phyloP scores from a whole-genome alignment of 2,888 invertebrate genomes.

The Dermolepida albohirtum region DNA sequence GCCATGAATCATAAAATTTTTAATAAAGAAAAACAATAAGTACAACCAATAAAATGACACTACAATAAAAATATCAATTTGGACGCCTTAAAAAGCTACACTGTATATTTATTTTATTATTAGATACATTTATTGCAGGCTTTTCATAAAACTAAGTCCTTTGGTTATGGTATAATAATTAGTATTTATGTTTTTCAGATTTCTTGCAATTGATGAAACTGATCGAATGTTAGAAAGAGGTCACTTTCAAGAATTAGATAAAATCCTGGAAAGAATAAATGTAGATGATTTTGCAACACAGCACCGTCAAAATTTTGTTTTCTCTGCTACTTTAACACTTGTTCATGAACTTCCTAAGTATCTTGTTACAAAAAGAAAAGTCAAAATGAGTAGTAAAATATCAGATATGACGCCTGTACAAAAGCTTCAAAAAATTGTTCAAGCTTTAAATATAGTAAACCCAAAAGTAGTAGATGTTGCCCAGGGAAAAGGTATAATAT shows the following conservation, averaged over 20 bases:
- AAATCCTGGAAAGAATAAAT: slow-evolving; percentile 85
- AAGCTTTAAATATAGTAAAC: slow-evolving; percentile 85
- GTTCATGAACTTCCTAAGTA: slow-evolving; percentile 87
- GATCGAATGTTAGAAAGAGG: slow-evolving; percentile 98
- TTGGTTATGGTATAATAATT: no score
- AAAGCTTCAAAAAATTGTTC: slow-evolving; percentile 81
- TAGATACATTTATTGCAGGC: no score
- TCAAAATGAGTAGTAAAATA: slow-evolving; percentile 69
- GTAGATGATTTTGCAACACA: slow-evolving; percentile 71
- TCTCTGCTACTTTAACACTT: slow-evolving; percentile 96
- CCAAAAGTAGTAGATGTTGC: slow-evolving; percentile 96
- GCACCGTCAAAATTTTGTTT: slow-evolving; percentile 91
- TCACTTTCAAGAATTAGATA: slow-evolving; percentile 92
- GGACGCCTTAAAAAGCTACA: no score
- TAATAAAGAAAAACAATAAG: no score
- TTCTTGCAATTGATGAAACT: slow-evolving; percentile 96
- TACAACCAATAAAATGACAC: no score
- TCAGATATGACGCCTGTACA: slow-evolving; percentile 78
- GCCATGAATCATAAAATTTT: no score
- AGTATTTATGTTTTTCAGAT: no score
- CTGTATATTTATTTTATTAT: no score
- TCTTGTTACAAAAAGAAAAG: slow-evolving; percentile 70
- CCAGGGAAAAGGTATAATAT: slow-evolving; percentile 72
- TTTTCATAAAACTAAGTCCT: no score
- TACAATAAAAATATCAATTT: no score